Conservation (phyloP, 1,140 invertebrate species). For the Papilio polytes region DNA sequence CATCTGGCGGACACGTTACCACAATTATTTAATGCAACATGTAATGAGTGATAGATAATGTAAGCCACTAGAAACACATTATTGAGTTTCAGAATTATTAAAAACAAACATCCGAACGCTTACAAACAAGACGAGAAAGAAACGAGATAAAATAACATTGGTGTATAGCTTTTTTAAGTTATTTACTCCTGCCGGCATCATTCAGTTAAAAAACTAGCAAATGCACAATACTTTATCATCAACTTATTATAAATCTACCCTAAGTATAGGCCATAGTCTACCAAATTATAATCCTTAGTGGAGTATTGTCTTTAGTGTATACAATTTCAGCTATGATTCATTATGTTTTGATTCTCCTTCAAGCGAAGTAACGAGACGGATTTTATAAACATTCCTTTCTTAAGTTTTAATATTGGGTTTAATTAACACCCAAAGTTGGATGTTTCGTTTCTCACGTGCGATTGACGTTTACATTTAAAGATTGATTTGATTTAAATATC, state of each 20-base stretch:
- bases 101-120: not conserved
- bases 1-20: constrained; percentile 2
- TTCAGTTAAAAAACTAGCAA: no score
- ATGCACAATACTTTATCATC: no score
- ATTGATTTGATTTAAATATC: not conserved
- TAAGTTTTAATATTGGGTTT: not conserved
- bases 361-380: not conserved
- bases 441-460: constrained; percentile 1
- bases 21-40: constrained; percentile 6
- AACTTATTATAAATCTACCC: no score
- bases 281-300: no score
- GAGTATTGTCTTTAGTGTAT: not conserved
- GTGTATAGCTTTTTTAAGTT: not conserved
- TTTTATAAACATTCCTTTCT: not conserved
- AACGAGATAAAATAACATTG: not conserved
- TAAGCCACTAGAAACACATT: not conserved
- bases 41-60: not conserved
- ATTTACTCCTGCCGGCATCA: no score
- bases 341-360: not conserved
- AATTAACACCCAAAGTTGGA: not conserved
- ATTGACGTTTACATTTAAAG: not conserved
- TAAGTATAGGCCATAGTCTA: no score
- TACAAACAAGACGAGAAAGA: not conserved
- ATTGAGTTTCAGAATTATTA: not conserved
- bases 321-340: not conserved